Base-by-base conservation (phyloP, 2,797 vertebrate species). In the Galago senegalensis region DNA sequence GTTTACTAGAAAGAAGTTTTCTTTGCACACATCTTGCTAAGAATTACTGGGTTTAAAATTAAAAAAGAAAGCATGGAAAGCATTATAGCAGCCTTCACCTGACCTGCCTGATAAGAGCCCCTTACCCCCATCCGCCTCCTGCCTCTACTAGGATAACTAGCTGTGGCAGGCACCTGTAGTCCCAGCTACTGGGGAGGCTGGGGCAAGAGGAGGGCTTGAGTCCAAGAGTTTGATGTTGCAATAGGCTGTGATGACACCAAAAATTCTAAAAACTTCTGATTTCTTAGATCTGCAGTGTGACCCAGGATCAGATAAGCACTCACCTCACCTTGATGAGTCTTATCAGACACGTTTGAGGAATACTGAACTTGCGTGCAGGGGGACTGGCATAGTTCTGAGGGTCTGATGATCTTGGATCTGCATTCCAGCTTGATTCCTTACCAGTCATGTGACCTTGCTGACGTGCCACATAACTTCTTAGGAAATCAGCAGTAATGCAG, bases 281-380 rank as follows among this genome's bases (percentile, higher is more conserved):
- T 17, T 77, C 67, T 27, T 40, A 25, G 20, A 16, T 91, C 23
- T 46, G 27, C 53, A 60, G 0, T 20, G 11, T 9, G 17, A 49
- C 13, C 61, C 34, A 46, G 72, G 37, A 37, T 3, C 13, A 31
- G 29, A 90, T 3, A n/a, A 27, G n/a, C 10, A 12, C 21, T 69
- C 56, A 69, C 18, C 12, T 63, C 18, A 37, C 23, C 9, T 46
- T 70, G 67, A n/a, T 23, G 27, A 20, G 56, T 67, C 25, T 91
- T 43, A 60, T 7, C 61, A 87, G 73, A 53, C 27, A 89, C 14
- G 17, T 65, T 58, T 1, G 27, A 27, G 53, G 89, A 88, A 65
- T 21, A 31, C 3, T 0, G 0, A 23, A 5, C 27, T 10, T 13
- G n/a, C 86, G 9, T 25, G 2, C n/a, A n/a, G 7, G 21, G 10